Evolutionary conservation across 2,888 invertebrate genomes (phyloP).

Genomic region (Cerceris ruficornis): DNA sequence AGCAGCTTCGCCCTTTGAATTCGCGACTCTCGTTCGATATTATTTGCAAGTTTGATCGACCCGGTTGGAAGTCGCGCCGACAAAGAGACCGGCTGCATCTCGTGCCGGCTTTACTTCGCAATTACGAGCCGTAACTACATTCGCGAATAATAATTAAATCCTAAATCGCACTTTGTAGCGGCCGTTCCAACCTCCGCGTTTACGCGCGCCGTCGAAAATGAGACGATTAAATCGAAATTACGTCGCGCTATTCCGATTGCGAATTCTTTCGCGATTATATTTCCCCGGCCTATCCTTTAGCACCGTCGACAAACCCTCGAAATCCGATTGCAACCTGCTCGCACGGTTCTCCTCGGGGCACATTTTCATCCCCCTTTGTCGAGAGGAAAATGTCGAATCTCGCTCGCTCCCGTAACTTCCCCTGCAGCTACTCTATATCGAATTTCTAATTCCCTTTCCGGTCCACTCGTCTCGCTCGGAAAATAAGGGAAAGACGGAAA

Average conservation of each 20-base stretch:
- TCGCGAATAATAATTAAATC: not conserved
- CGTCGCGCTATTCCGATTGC: not conserved
- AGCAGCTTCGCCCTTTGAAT: too few relatives aligned
- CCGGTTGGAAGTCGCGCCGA: too few relatives aligned
- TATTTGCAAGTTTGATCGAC: too few relatives aligned
- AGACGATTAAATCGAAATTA: not conserved
- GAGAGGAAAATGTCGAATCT: too few relatives aligned
- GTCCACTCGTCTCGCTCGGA: not conserved
- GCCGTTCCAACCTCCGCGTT: too few relatives aligned
- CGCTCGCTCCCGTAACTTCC: slow-evolving; percentile 4
- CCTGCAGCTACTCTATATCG: slow-evolving; percentile 18
- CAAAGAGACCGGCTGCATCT: too few relatives aligned
- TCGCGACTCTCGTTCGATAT: too few relatives aligned
- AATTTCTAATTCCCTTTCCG: slow-evolving; percentile 39
- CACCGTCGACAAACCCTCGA: not conserved
- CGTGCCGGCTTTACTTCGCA: not conserved
- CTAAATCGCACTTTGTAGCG: not conserved
- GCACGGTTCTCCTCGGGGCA: too few relatives aligned
- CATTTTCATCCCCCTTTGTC: too few relatives aligned
- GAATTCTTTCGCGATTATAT: not conserved
- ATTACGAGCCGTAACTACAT: not conserved
- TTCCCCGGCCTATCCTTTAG: not conserved
- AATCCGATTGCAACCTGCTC: not conserved
- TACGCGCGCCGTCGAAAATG: too few relatives aligned
- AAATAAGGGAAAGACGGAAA: too few relatives aligned